phyloP scores from a whole-genome alignment of 2,113 vertebrate genomes.

The Elachura formosa region DNA sequence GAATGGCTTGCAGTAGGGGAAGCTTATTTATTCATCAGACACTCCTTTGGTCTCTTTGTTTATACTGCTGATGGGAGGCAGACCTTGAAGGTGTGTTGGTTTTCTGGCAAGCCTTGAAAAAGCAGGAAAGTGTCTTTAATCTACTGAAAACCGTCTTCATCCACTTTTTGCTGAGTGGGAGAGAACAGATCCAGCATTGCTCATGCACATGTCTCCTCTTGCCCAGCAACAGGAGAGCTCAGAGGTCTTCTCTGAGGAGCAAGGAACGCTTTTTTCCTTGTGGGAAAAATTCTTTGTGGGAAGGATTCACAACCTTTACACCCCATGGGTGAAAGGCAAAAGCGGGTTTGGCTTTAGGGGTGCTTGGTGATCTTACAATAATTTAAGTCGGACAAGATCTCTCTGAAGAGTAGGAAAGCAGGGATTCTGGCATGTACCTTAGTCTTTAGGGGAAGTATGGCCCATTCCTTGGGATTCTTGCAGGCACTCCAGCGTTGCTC shows the following conservation, averaged over 20 bases:
- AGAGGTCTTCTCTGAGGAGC: background rate
- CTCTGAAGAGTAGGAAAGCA: background rate
- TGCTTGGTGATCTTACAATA: background rate
- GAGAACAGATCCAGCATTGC: background rate
- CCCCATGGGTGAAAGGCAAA: background rate
- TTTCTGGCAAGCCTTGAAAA: background rate
- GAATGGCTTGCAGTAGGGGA: background rate
- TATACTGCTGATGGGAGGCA: background rate
- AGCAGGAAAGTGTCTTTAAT: background rate
- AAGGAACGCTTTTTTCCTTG: background rate
- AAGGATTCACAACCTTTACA: background rate
- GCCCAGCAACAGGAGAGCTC: background rate
- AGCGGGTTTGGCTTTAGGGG: background rate
- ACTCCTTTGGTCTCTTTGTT: background rate
- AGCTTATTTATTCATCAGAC: background rate
- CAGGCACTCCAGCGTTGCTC: fast-evolving
- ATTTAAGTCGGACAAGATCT: background rate
- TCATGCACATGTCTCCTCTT: background rate
- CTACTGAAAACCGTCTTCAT: background rate
- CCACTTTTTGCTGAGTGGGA: background rate
- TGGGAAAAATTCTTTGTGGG: background rate
- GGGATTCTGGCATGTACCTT: fast-evolving
- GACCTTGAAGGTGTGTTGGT: background rate
- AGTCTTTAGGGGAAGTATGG: background rate
- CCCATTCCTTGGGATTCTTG: background rate